A percentile compares a stretch with the other conserved stretches of the same genome.
These are phyloP conservation scores for Morelia viridis DNA, from an alignment of 2,797 vertebrate genomes.

Conservation along the genomic window DNA sequence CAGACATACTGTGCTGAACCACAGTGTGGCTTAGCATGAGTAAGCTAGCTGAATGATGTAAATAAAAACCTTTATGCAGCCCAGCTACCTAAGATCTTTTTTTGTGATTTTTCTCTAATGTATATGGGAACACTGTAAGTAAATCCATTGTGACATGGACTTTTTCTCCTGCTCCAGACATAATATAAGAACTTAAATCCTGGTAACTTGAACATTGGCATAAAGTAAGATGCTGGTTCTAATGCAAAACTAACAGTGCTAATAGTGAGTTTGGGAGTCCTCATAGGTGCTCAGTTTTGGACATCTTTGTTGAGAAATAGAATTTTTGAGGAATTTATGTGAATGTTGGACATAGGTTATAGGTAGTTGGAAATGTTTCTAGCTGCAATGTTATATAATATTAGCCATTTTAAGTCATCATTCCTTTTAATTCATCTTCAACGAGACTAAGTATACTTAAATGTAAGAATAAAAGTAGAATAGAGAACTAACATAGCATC, in stretches of 20 bases:
- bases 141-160: neutral
- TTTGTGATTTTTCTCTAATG: neutral
- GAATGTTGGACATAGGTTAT: neutral
- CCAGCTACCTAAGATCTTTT: neutral
- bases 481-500: neutral
- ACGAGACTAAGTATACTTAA: neutral
- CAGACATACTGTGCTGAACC: neutral
- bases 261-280: neutral
- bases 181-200: neutral
- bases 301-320: neutral
- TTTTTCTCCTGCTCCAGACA: neutral
- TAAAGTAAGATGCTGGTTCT: neutral
- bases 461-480: neutral
- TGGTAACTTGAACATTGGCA: neutral
- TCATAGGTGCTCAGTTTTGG: neutral
- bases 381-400: neutral
- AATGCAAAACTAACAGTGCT: neutral
- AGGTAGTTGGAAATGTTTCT: neutral
- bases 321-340: neutral
- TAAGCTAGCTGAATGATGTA: neutral
- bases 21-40: neutral
- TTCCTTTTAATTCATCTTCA: neutral
- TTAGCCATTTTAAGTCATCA: neutral
- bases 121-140: neutral
- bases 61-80: neutral